Evolutionary conservation across 2,888 invertebrate species (phyloP).

Genomic region (Limenitis camilla): DNA sequence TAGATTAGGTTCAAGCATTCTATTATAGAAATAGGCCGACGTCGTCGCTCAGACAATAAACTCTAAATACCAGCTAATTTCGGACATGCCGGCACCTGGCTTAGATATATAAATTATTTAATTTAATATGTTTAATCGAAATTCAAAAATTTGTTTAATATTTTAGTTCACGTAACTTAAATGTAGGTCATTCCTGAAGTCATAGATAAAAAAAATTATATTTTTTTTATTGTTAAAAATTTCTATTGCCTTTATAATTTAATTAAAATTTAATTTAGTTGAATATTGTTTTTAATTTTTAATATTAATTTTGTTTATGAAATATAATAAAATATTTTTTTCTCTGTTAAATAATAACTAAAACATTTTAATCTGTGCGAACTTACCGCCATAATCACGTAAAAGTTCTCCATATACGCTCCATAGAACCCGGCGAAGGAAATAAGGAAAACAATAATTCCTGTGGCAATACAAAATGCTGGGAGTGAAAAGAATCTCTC

Average conservation of each 20-base stretch:
- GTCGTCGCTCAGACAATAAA: constrained; percentile 17
- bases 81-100: constrained; percentile 7
- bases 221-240: no score
- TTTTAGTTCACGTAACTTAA: no score
- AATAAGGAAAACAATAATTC: constrained; percentile 82
- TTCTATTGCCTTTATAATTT: no score
- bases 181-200: no score
- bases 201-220: no score
- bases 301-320: no score
- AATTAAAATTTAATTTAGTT: no score
- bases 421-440: constrained; percentile 93
- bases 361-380: constrained; percentile 1
- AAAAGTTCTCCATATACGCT: constrained; percentile 87
- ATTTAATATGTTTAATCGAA: background rate
- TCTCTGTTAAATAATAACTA: background rate
- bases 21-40: constrained; percentile 23
- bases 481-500: constrained; percentile 84
- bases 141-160: background rate
- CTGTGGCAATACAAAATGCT: constrained; percentile 81
- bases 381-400: constrained; percentile 84
- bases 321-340: background rate
- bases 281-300: no score
- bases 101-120: background rate
- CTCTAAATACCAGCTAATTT: constrained; percentile 17
- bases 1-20: constrained; percentile 19